Evolutionary conservation across 2,888 invertebrate genomes (phyloP).

Genomic region (Spilarctia lutea): DNA sequence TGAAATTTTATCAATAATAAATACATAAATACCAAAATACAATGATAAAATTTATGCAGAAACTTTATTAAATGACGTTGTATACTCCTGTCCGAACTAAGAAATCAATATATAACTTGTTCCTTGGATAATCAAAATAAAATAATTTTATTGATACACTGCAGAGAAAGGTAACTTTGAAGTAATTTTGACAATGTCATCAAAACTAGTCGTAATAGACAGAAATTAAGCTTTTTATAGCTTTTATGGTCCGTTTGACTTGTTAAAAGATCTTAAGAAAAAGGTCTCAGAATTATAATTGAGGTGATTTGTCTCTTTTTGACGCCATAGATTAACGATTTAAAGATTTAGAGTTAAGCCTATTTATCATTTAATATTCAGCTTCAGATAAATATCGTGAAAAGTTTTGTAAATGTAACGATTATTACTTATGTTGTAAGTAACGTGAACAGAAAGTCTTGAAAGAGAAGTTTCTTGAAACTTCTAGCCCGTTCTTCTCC

Average conservation of each 20-base stretch:
- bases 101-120: neutral
- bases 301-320: neutral
- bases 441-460: neutral
- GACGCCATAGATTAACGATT: neutral
- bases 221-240: neutral
- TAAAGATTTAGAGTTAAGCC: neutral
- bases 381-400: neutral
- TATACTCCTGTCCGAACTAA: neutral
- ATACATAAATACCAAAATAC: neutral
- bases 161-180: neutral
- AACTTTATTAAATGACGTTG: neutral
- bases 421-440: neutral
- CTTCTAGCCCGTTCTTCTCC: neutral
- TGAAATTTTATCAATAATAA: neutral
- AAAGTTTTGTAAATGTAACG: neutral
- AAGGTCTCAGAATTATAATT: neutral
- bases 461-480: neutral
- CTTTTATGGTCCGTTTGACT: too few relatives aligned
- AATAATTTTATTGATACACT: neutral
- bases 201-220: neutral
- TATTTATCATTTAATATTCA: neutral
- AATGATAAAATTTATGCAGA: neutral
- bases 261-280: too few relatives aligned
- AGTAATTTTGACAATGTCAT: neutral
- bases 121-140: neutral